A percentile compares a stretch with the other conserved stretches of the same genome.
Evolutionary conservation across 2,113 vertebrate species (phyloP).

Genomic region (Amblyopsis rosae): DNA sequence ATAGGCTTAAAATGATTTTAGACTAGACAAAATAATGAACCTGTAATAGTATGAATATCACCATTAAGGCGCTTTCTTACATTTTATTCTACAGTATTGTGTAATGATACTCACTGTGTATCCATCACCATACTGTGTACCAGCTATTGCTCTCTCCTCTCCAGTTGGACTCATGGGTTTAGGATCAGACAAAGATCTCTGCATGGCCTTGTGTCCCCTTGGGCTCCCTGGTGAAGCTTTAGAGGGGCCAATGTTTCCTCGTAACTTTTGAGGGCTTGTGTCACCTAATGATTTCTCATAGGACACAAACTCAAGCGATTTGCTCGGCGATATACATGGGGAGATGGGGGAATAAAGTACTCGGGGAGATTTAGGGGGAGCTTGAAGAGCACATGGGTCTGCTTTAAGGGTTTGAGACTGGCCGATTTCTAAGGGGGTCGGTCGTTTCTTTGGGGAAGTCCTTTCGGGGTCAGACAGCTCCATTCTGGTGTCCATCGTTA

Average conservation of each 20-base stretch:
- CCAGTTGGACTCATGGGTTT: constrained; percentile 95
- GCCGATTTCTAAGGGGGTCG: constrained; percentile 92
- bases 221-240: constrained; percentile 86
- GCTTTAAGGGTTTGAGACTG: constrained; percentile 88
- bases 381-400: constrained; percentile 85
- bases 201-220: constrained; percentile 88
- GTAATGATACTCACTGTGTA: constrained; percentile 84
- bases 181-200: constrained; percentile 95
- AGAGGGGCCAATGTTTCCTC: constrained; percentile 80
- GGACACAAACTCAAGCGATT: constrained; percentile 94
- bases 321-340: constrained; percentile 90
- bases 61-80: neutral
- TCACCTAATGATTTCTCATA: constrained; percentile 94
- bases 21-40: neutral
- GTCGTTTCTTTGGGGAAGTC: constrained; percentile 90
- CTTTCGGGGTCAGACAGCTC: constrained; percentile 90
- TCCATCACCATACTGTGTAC: constrained; percentile 88
- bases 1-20: too few relatives aligned
- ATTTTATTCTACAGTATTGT: neutral
- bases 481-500: constrained; percentile 89
- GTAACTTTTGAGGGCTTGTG: constrained; percentile 87
- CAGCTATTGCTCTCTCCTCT: constrained; percentile 87
- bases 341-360: constrained; percentile 97
- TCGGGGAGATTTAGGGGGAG: constrained; percentile 94
- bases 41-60: neutral